Evolutionary conservation across 2,797 vertebrate species (phyloP), one percentile per base, ranked within the genome.

Genomic region (Hippocampus kuda): DNA sequence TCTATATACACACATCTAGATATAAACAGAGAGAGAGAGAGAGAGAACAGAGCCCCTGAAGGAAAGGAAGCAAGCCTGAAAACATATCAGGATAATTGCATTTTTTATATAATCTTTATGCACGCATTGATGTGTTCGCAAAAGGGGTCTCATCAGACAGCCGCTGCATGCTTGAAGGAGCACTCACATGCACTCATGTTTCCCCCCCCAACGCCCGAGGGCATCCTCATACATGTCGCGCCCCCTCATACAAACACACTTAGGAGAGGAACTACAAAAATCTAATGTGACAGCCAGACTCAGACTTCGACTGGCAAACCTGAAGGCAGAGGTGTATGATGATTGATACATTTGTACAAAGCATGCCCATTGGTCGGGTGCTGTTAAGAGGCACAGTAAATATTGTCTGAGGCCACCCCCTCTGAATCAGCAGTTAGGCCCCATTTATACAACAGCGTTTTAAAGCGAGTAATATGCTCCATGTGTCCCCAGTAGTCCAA

Each of bases 231-330:
- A 65, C 57, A 74, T 71, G 69, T 64, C 67, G 42, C 63, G 22
- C 68, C 49, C 59, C 48, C 56, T 16, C 26, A 30, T 30, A 72
- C 48, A 73, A 46, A 71, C 64, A 70, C 68, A 71, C 51, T 41
- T 22, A 41, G 20, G 51, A 72, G 51, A 54, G 57, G 61, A 67
- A 78, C 41, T 49, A 68, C 68, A 67, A 68, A 79, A 77, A 88
- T 86, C 54, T 75, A 79, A 84, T 81, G 72, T 81, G 84, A 85
- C 81, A 83, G 80, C 68, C 81, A 81, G 81, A 80, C 79, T 24
- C 46, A 72, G 67, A 75, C 2, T 38, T 54, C 74, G 63, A 76
- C 73, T 83, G 70, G 78, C 34, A 68, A 62, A 76, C 67, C 79
- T 70, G 63, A 78, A 72, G 81, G 78, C 78, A 77, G 42, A 49